Base-by-base conservation (phyloP, 2,888 invertebrate genomes). In the Ochlodes sylvanus region DNA sequence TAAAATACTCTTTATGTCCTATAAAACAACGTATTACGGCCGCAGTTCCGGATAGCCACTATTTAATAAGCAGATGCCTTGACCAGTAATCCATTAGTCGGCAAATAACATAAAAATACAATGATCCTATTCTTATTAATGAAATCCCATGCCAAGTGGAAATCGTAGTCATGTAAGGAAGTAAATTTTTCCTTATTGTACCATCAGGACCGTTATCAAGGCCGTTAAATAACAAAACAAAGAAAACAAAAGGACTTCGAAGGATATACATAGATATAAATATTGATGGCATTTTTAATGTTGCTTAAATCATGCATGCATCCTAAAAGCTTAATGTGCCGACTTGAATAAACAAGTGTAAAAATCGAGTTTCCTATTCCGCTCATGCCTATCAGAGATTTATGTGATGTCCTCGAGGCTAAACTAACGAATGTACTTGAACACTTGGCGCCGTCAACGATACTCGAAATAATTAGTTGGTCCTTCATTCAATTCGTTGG, bases 371-470 rank as follows among this genome's bases (percentile, higher is more conserved):
- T 72, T 56, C 67, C 52, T 66, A 75, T 76, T 75, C 75, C 58
- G 34, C 56, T 69, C 72, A 69, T 71, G 75, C 72, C 60, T 64
- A 65, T 44, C 17, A 50, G 72, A 73, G 70, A 76, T 76, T 75
- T 72, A 73, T 69, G 71, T 72, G 69, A 67, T 62, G 66, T 34
- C 71, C 61, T 68, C 70, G 70, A 74, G 71, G 72, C 67, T 71
- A 47, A 52, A 42, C 27, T 60, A 55, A 71, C 68, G 69, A 69
- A 67, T 62, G 68, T 64, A 69, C 57, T 62, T 67, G 73, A 69
- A 72, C 69, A 73, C 77, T 78, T 79, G 84, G 81, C 81, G 82
- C 83, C 82, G 55, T 73, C 81, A 76, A 56, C 52, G 69, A 65
- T 50, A 60, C 52, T 65, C 61, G 27, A 69, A 70, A 69, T 71